Evolutionary conservation across 2,888 invertebrate genomes (phyloP).

Genomic region (Microctonus aethiopoides): DNA sequence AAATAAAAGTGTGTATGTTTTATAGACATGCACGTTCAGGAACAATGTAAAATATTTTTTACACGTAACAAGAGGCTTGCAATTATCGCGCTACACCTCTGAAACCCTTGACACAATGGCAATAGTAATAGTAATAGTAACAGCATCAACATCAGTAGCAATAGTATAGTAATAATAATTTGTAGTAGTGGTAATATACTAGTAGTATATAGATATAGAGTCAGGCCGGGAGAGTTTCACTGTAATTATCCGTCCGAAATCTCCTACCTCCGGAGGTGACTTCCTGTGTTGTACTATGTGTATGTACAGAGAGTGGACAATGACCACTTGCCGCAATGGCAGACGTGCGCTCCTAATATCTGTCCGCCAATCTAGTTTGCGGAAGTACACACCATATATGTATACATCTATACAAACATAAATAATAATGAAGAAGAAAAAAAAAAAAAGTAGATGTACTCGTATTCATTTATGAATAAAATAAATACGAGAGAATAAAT

Average conservation of each 20-base stretch:
- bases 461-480: too few relatives aligned
- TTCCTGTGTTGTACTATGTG: conserved; percentile 51
- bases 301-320: conserved; percentile 52
- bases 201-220: too few relatives aligned
- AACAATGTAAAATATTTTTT: too few relatives aligned
- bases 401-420: conserved; percentile 30
- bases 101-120: conserved; percentile 54
- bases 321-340: conserved; percentile 61
- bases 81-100: conserved; percentile 55
- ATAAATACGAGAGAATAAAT: background rate
- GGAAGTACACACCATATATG: conserved; percentile 54
- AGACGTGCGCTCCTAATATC: conserved; percentile 57
- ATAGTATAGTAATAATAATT: conserved; percentile 36
- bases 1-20: too few relatives aligned
- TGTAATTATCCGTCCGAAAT: conserved; percentile 59
- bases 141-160: conserved; percentile 2
- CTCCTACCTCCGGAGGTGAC: conserved; percentile 50
- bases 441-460: background rate
- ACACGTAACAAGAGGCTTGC: conserved; percentile 25
- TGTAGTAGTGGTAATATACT: background rate
- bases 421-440: conserved; percentile 1
- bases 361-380: conserved; percentile 60
- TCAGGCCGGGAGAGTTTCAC: conserved; percentile 47
- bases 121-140: conserved; percentile 36
- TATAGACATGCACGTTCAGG: too few relatives aligned